phyloP scores from a whole-genome alignment of 1,140 invertebrate species.

The Lucilia cuprina region DNA sequence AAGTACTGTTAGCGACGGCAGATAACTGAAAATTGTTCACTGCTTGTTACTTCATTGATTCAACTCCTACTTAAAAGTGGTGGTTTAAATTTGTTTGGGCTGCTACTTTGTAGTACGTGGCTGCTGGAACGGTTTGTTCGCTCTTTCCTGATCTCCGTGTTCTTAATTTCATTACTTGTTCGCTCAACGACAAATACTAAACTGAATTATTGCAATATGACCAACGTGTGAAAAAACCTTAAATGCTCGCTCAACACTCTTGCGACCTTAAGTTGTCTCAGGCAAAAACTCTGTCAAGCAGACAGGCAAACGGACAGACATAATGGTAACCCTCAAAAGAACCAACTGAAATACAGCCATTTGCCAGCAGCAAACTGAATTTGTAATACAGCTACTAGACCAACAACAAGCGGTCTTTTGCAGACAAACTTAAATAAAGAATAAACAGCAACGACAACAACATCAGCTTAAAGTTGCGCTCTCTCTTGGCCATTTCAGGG shows the following conservation, averaged over 20 bases:
- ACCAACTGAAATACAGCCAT: neutral
- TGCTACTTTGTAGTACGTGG: neutral
- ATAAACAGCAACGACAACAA: neutral
- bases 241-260: constrained; percentile 18
- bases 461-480: neutral
- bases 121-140: neutral
- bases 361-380: neutral
- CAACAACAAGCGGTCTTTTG: neutral
- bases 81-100: constrained; percentile 15
- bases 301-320: neutral
- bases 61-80: constrained; percentile 29
- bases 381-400: neutral
- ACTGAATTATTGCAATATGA: constrained; percentile 27
- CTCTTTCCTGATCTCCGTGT: neutral
- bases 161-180: constrained; percentile 13
- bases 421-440: neutral
- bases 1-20: constrained; percentile 10
- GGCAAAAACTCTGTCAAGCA: neutral
- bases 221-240: constrained; percentile 25
- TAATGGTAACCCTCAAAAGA: constrained; percentile 30
- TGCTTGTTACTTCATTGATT: neutral
- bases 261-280: neutral
- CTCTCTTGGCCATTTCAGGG: no score
- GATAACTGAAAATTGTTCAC: neutral
- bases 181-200: constrained; percentile 27